Percentiles rank a stretch among this genome's conserved stretches.
Conservation (phyloP, 1,140 invertebrate species). For the Nymphalis io region DNA sequence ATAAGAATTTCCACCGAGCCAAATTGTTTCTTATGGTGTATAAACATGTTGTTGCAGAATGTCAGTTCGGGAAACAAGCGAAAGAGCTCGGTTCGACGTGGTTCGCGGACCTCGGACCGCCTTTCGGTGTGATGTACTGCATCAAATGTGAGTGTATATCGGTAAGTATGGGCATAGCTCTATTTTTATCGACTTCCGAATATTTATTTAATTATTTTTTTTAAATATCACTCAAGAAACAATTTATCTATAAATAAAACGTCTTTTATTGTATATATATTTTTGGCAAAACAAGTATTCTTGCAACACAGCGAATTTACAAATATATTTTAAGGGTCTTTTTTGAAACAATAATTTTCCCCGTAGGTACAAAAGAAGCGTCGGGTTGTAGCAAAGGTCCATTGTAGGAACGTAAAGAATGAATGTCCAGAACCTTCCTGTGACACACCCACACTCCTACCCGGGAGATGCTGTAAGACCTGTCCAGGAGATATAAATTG, state of each 20-base stretch:
- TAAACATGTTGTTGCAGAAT: slow-evolving; percentile 87
- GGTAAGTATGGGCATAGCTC: slow-evolving; percentile 84
- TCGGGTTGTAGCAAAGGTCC: slow-evolving; percentile 91
- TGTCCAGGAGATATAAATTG: slow-evolving; percentile 89
- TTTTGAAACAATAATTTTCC: background rate
- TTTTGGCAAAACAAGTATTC: no score
- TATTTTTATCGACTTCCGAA: slow-evolving; percentile 15
- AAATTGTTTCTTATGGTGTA: no score
- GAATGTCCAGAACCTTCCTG: slow-evolving; percentile 93
- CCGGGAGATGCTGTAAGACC: slow-evolving; percentile 93
- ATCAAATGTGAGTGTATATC: slow-evolving; percentile 95
- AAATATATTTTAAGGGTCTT: background rate
- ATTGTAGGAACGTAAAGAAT: slow-evolving; percentile 94
- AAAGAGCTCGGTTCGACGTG: slow-evolving; percentile 93
- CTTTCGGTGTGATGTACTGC: slow-evolving; percentile 95
- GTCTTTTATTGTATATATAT: no score
- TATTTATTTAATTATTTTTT: background rate
- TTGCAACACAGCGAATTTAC: background rate
- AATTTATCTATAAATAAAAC: no score
- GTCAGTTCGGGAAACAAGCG: slow-evolving; percentile 92
- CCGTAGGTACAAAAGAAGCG: slow-evolving; percentile 92
- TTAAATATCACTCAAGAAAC: background rate
- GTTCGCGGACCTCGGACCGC: slow-evolving; percentile 94
- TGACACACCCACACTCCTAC: slow-evolving; percentile 90
- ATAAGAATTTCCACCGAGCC: background rate